Evolutionary conservation across 2,888 invertebrate species (phyloP).

Genomic region (Phengaris arion): DNA sequence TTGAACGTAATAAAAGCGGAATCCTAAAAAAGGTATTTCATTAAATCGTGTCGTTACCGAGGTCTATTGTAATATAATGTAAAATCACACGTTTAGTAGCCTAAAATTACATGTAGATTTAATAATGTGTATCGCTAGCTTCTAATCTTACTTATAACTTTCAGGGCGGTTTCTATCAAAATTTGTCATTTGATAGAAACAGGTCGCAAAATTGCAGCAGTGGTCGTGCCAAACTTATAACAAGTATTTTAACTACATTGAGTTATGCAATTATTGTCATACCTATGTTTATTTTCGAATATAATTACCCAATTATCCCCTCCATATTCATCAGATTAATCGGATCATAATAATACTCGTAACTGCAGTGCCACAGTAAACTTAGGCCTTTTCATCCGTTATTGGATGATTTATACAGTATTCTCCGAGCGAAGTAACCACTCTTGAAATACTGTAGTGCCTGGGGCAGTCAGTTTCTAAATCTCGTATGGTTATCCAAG

Average conservation of each 20-base stretch:
- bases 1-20: conserved; percentile 27
- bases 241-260: too few relatives aligned
- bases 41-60: conserved; percentile 50
- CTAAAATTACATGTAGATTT: not conserved
- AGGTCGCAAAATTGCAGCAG: too few relatives aligned
- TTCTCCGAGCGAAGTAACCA: too few relatives aligned
- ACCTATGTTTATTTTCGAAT: not conserved
- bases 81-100: not conserved
- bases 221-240: too few relatives aligned
- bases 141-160: not conserved
- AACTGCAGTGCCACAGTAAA: too few relatives aligned
- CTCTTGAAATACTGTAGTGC: too few relatives aligned
- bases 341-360: not conserved
- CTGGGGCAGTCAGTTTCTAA: too few relatives aligned
- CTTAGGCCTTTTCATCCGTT: too few relatives aligned
- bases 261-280: too few relatives aligned
- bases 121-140: not conserved
- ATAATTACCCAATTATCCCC: not conserved
- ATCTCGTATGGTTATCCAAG: too few relatives aligned
- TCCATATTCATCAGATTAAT: not conserved
- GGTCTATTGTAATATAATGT: conserved; percentile 18
- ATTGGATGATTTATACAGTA: too few relatives aligned
- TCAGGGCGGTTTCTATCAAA: too few relatives aligned
- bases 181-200: not conserved
- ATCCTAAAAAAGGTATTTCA: conserved; percentile 44